Base-by-base conservation (phyloP, 2,113 vertebrate species). In the Petroica traversi region DNA sequence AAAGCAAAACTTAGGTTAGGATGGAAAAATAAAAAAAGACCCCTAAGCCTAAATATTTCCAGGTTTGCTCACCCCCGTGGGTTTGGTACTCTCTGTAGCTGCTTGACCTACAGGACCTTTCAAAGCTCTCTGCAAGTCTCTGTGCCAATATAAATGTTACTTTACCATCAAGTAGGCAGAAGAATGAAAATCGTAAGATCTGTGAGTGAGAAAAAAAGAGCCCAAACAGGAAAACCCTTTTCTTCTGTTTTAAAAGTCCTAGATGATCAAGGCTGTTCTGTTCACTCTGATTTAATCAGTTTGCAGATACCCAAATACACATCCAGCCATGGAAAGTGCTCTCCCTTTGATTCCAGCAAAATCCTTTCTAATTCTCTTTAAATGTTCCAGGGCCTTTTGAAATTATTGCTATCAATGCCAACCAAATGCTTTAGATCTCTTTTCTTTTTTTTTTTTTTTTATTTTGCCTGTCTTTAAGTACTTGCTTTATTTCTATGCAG, bases 361-460 rank as follows among this genome's bases (percentile, higher is more conserved):
- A 97, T 93, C 95, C 92, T 94, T 96, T 96, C 52, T 95, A 94
- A 96, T 97, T 97, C 89, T 93, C 87, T 97, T 95, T 96, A 96
- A 97, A 96, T 85, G 72, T 97, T 97, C 85, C 96, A 97, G 88
- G 86, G 69, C 77, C 95, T 95, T 97, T 93, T 49, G 58, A 97
- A 95, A 96, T 91, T 78, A 96, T 95, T 96, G 93, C 85, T 97
- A 92, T 95, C 95, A 96, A 91, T 91, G 94, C 76, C 86, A 95
- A 94, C 76, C 92, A 92, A 97, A 95, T 89, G 83, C 77, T 91
- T 96, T 79, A 96, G 92, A 89, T 94, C 66, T 84, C 18, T 19
- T 58, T 38, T 24, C 41, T 74, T 73, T 63, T 68, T 34, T 49
- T 54, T 57, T 74, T 82, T 74, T 73, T 63, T 68, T 34, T 49